phyloP scores from a whole-genome alignment of 1,140 invertebrate species.

The Globodera ellingtonae region DNA sequence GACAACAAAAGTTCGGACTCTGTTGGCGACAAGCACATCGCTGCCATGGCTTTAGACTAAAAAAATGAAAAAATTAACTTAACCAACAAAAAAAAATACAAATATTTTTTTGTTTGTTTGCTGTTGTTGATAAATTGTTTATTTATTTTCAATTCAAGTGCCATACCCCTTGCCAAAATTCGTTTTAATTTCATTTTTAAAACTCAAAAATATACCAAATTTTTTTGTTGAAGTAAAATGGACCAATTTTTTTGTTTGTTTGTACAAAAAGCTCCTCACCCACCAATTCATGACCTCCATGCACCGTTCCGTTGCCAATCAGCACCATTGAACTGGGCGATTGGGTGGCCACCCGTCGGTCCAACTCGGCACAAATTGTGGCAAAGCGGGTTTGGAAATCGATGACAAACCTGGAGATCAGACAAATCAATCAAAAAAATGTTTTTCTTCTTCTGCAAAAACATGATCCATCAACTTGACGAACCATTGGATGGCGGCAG shows the following conservation, averaged over 20 bases:
- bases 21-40: conserved; percentile 5
- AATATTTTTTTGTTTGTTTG: no score
- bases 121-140: no score
- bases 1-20: conserved; percentile 2
- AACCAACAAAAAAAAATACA: no score
- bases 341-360: conserved; percentile 36
- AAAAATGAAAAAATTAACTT: neutral
- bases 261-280: neutral
- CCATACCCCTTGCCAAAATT: neutral
- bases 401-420: conserved; percentile 31
- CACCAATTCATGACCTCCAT: conserved; percentile 1
- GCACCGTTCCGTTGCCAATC: conserved; percentile 21
- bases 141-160: no score
- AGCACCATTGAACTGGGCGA: neutral
- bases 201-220: neutral
- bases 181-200: neutral
- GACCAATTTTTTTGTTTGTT: neutral
- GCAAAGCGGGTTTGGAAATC: conserved; percentile 59
- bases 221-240: neutral
- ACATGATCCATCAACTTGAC: no score
- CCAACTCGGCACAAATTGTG: conserved; percentile 47
- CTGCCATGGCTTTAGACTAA: conserved; percentile 6
- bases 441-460: no score
- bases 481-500: conserved; percentile 63
- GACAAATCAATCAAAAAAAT: no score